phyloP scores from a whole-genome alignment of 2,888 invertebrate genomes.

The Ellobium chinense region DNA sequence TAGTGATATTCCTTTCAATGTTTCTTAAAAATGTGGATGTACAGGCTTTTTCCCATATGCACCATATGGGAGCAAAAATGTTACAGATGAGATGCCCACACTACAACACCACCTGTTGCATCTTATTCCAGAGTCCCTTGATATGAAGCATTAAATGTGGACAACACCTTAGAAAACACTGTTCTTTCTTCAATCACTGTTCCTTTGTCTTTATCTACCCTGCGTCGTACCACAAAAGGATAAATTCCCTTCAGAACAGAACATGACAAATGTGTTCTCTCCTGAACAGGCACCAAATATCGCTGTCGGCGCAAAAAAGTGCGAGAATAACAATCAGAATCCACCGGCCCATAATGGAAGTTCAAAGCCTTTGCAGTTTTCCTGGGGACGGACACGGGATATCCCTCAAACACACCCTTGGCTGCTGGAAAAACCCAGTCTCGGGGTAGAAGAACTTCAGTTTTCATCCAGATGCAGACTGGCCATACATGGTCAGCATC shows the following conservation, averaged over 20 bases:
- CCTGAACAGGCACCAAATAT: constrained; percentile 22
- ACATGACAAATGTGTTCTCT: constrained; percentile 42
- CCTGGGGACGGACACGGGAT: constrained; percentile 32
- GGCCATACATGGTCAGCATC: constrained; percentile 48
- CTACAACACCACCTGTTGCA: no score
- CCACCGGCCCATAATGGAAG: constrained; percentile 27
- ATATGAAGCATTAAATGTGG: constrained; percentile 33
- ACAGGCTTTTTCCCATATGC: no score
- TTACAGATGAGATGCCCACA: no score
- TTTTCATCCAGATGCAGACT: constrained; percentile 50
- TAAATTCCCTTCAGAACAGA: constrained; percentile 35
- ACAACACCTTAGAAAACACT: constrained; percentile 14
- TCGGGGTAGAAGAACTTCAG: constrained; percentile 32
- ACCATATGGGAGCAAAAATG: no score
- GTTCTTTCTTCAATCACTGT: constrained; percentile 35
- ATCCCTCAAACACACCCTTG: constrained; percentile 42
- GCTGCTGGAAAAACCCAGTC: constrained; percentile 29
- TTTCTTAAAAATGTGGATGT: no score
- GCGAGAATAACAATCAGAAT: constrained; percentile 42
- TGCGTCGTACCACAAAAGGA: constrained; percentile 43
- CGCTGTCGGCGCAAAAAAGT: constrained; percentile 45
- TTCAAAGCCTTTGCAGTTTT: constrained; percentile 15
- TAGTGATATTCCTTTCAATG: no score
- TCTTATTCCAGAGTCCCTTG: constrained; percentile 23
- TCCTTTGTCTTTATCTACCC: constrained; percentile 22